Conservation (phyloP, 2,888 invertebrate species). For the Leucophenga maculata region DNA sequence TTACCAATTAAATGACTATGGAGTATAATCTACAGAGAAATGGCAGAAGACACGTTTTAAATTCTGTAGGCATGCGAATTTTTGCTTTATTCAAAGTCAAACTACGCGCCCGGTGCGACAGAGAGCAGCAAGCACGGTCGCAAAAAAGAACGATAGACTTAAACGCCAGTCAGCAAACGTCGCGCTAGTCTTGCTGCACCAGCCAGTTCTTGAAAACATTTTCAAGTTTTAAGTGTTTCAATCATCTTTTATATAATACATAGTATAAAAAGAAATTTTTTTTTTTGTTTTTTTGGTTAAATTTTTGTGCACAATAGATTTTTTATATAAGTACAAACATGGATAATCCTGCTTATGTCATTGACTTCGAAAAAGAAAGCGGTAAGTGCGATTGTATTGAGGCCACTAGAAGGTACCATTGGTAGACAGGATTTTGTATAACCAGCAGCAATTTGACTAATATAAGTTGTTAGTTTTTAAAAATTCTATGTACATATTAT, state of each 20-base stretch:
- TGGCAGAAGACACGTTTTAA: constrained; percentile 4
- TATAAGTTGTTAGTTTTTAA: no score
- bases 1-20: no score
- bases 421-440: no score
- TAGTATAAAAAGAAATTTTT: constrained; percentile 17
- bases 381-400: constrained; percentile 48
- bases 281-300: neutral
- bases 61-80: neutral
- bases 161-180: neutral
- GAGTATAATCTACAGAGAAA: no score
- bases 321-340: constrained; percentile 42
- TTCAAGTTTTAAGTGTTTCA: no score
- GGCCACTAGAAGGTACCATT: no score
- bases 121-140: no score
- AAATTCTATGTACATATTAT: no score
- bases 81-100: neutral
- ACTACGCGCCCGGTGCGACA: neutral
- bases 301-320: neutral
- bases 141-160: no score
- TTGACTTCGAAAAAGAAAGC: constrained; percentile 51
- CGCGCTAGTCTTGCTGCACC: neutral
- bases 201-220: neutral
- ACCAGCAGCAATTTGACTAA: no score
- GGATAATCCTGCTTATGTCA: constrained; percentile 61
- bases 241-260: no score